Conservation (phyloP, 2,113 vertebrate species). For the Nothocercus nigrocapillus region DNA sequence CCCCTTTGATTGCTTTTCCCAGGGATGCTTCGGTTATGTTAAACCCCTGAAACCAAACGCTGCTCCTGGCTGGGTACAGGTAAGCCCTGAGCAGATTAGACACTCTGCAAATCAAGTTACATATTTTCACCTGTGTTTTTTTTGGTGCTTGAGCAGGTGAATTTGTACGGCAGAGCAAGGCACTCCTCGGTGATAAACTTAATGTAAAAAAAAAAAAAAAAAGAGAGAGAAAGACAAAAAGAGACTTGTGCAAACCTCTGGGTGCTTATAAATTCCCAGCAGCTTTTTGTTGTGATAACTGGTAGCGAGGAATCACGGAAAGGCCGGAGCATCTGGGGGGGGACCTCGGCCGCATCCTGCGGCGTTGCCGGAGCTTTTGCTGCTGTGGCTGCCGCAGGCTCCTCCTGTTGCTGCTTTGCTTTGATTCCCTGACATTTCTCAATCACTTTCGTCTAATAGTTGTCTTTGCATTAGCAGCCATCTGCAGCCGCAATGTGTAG, state of each 20-base stretch:
- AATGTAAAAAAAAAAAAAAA: neutral
- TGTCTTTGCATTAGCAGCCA: slow-evolving; percentile 9
- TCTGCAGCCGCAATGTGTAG: neutral
- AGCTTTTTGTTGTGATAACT: neutral
- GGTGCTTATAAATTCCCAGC: neutral
- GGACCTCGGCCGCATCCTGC: accelerated
- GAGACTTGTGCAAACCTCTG: accelerated
- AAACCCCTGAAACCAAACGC: slow-evolving; percentile 13
- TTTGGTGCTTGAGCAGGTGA: neutral
- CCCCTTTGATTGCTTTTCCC: neutral
- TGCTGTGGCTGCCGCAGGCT: neutral
- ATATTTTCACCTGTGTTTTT: neutral
- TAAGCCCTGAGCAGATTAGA: slow-evolving; percentile 45
- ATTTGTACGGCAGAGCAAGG: neutral
- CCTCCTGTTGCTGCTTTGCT: neutral
- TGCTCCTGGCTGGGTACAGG: slow-evolving; percentile 16
- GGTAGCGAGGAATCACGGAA: accelerated
- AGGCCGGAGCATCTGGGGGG: accelerated
- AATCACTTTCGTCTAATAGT: neutral
- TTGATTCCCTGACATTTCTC: neutral
- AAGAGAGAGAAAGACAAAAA: neutral
- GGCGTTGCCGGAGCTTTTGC: neutral
- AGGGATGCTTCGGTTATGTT: neutral
- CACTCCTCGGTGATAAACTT: neutral
- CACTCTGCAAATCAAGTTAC: neutral